Base-by-base conservation (phyloP, 1,140 invertebrate species). In the Gryon sp. region DNA sequence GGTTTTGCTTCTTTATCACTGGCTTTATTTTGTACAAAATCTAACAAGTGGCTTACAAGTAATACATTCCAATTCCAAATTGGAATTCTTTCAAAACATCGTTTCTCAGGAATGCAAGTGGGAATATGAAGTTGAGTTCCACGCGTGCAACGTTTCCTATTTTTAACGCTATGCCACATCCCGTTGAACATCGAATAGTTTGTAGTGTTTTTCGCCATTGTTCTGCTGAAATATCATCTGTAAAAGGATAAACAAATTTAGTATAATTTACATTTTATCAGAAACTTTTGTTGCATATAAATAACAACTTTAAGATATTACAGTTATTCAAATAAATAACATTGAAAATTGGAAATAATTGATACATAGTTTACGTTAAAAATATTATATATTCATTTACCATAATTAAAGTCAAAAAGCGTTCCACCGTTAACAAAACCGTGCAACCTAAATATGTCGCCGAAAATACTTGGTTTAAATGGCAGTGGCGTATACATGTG, bases 401-500 rank as follows among this genome's bases (percentile, higher is more conserved):
- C 70, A 36, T 73, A 73, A 18, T 79, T 83, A 3, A 75, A 62
- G 79, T 93, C 90, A 3, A 90, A 90, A 50, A 95, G 89, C 83
- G 95, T 96, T 48, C 96, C 96, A 40, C 91, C 93, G 87, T 96
- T 97, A 36, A 95, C 73, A 89, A 98, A 98, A 28, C 94, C 90
- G 84, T 98, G 96, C 5, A 94, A 91, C 52, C 93, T 90, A 82
- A 97, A 95, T 20, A 95, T 88, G 59, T 96, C 93, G 2, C 94
- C 94, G 75, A 97, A 92, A 18, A 92, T 92, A 45, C 93, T 92
- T 2, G 94, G 92, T 57, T 91, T 90, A 86, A 97, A 97, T 30
- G 96, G 96, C 41, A 98, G 89, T 24, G 96, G 96, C 4, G 93
- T 92, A 85, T 94, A 97, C 0, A 96, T 76, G 88, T 98, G 96